These are phyloP conservation scores for Sciurus vulgaris DNA, from an alignment of 2,797 vertebrate genomes.

Conservation along the genomic window DNA sequence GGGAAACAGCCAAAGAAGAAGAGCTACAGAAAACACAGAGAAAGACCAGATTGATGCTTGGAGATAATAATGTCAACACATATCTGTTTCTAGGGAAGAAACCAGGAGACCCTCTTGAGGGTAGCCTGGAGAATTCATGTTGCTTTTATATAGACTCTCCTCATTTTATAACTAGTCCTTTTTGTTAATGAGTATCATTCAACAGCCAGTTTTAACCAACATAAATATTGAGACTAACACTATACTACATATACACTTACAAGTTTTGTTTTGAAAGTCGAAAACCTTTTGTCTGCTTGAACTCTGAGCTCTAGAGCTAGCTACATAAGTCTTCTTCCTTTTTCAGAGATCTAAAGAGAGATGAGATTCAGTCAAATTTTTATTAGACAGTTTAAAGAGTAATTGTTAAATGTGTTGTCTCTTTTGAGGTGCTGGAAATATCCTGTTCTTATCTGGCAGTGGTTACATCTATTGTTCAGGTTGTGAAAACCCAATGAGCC, in stretches of 20 bases:
- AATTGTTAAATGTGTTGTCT: not conserved
- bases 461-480: not conserved
- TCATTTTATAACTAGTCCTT: not conserved
- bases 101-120: not conserved
- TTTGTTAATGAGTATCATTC: not conserved
- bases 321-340: not conserved
- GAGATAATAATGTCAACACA: not conserved
- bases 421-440: not conserved
- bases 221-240: not conserved
- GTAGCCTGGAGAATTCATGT: not conserved
- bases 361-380: conserved; percentile 44
- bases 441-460: not conserved
- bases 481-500: not conserved
- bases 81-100: not conserved
- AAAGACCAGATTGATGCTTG: not conserved
- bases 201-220: not conserved
- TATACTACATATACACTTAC: not conserved
- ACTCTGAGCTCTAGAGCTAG: not conserved
- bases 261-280: conserved; percentile 20
- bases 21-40: not conserved
- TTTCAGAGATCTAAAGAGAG: not conserved
- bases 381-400: conserved; percentile 52
- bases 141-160: not conserved
- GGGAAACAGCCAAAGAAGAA: not conserved
- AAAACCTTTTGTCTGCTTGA: not conserved